Evolutionary conservation across 2,888 invertebrate genomes (phyloP).

Genomic region (Tachina grossa): DNA sequence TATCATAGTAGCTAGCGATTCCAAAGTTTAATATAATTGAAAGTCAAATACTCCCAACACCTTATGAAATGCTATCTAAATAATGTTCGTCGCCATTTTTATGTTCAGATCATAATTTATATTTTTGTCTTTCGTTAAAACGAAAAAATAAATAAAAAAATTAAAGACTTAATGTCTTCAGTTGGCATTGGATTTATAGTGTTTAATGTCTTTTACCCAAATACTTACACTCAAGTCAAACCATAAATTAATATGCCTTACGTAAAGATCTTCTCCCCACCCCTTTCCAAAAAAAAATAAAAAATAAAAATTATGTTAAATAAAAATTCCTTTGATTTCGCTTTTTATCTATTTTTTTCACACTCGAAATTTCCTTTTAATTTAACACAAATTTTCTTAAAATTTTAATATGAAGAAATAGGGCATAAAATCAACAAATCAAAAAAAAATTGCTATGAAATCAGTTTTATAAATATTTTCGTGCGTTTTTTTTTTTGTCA

Average conservation of each 20-base stretch:
- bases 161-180: no score
- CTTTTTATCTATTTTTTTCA: not conserved
- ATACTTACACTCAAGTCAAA: not conserved
- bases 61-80: not conserved
- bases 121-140: no score
- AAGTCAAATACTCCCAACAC: not conserved
- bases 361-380: constrained; percentile 21
- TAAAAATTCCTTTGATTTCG: not conserved
- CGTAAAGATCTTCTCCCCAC: not conserved
- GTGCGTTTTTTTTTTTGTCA: constrained; percentile 26
- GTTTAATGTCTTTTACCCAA: not conserved
- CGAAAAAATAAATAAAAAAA: no score
- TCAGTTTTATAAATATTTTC: constrained; percentile 22
- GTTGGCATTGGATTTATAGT: no score
- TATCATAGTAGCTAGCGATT: not conserved
- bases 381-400: constrained; percentile 29
- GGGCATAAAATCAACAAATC: constrained; percentile 14
- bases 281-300: not conserved
- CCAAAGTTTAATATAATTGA: not conserved
- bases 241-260: constrained; percentile 13
- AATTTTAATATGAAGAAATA: not conserved
- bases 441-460: constrained; percentile 37
- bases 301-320: no score
- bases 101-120: not conserved
- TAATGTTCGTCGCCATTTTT: not conserved